Conservation (phyloP, 1,140 invertebrate genomes). For the Ceratina australensis region DNA sequence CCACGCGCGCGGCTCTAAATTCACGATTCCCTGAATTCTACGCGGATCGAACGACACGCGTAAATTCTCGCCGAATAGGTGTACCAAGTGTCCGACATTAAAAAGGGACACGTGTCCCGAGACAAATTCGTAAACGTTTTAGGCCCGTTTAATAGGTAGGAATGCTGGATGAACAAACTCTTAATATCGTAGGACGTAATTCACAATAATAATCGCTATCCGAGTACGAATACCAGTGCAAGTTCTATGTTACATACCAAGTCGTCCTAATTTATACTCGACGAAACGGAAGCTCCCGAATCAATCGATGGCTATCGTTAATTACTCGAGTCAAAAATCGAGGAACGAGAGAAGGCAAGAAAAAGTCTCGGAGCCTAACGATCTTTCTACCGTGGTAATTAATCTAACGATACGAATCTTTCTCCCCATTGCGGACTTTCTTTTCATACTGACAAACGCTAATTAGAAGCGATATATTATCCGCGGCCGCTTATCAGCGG, state of each 20-base stretch:
- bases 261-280: too few species aligned
- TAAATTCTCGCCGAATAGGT: slow-evolving; percentile 3
- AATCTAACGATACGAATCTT: slow-evolving; percentile 42
- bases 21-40: slow-evolving; percentile 4
- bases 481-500: slow-evolving; percentile 33
- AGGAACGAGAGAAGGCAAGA: not conserved
- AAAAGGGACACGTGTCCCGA: not conserved
- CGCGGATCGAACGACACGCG: slow-evolving; percentile 10
- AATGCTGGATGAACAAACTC: too few species aligned
- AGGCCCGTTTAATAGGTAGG: not conserved
- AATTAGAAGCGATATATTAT: slow-evolving; percentile 49
- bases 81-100: not conserved
- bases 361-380: slow-evolving; percentile 17
- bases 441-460: slow-evolving; percentile 30
- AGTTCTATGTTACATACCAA: not conserved
- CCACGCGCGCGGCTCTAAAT: slow-evolving; percentile 16
- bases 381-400: slow-evolving; percentile 26
- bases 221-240: not conserved
- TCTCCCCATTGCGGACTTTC: not conserved
- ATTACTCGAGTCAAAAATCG: not conserved
- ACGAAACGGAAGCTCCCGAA: not conserved
- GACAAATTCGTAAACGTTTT: not conserved
- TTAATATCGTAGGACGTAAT: too few species aligned
- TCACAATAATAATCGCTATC: not conserved
- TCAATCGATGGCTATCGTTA: not conserved